A percentile compares a stretch with the other conserved stretches of the same genome.
These are phyloP conservation scores for Meiosimyza decipiens DNA, from an alignment of 2,888 invertebrate genomes.

Conservation along the genomic window DNA sequence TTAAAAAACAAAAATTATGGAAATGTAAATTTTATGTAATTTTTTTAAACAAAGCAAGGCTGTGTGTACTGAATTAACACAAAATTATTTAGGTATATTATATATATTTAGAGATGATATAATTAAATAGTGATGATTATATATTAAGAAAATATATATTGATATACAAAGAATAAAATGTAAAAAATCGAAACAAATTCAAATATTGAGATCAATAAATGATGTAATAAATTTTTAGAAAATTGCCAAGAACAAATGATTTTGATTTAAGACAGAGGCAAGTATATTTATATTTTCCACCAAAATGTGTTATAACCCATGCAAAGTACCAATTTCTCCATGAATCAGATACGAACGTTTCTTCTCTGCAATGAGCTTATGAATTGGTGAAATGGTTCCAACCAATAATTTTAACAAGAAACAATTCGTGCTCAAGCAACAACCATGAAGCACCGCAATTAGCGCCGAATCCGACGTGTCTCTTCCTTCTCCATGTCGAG, in stretches of 20 bases:
- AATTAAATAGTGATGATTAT: conserved; percentile 31
- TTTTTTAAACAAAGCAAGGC: conserved; percentile 64
- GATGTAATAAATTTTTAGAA: conserved; percentile 58
- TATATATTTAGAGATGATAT: conserved; percentile 31
- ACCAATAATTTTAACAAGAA: too few relatives aligned
- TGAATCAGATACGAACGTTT: too few relatives aligned
- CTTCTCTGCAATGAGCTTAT: too few relatives aligned
- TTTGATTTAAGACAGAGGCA: background rate
- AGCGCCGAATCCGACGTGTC: too few relatives aligned
- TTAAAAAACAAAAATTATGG: conserved; percentile 1
- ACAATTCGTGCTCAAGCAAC: too few relatives aligned
- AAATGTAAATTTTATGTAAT: conserved; percentile 56
- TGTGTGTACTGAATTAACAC: conserved; percentile 60
- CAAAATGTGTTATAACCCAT: too few relatives aligned
- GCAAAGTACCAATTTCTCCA: too few relatives aligned
- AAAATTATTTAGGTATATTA: conserved; percentile 29
- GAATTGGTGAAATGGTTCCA: too few relatives aligned
- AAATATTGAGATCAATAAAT: conserved; percentile 55
- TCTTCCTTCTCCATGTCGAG: too few relatives aligned
- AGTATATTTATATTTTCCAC: too few relatives aligned
- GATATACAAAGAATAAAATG: conserved; percentile 43
- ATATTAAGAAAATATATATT: conserved; percentile 35
- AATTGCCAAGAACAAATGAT: conserved; percentile 41
- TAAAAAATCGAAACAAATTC: conserved; percentile 47
- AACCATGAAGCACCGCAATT: too few relatives aligned